Conservation (phyloP, 2,888 invertebrate species). For the Caenorhabditis uteleia region DNA sequence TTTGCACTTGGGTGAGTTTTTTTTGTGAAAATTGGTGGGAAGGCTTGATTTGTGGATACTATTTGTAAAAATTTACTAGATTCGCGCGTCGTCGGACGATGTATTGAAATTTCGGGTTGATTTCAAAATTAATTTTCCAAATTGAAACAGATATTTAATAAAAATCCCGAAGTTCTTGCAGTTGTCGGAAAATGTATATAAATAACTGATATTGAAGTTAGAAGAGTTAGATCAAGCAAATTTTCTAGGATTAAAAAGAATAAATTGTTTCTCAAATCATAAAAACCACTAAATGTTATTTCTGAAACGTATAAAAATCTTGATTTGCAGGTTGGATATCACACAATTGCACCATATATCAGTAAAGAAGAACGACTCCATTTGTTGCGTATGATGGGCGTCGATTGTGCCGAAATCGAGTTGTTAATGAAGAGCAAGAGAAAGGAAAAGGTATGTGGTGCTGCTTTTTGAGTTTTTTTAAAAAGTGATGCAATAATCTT, state of each 20-base stretch:
- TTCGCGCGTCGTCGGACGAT: too few species aligned
- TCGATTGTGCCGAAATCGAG: conserved; percentile 56
- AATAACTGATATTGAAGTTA: too few species aligned
- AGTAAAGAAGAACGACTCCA: conserved; percentile 61
- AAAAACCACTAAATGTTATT: background rate
- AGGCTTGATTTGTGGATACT: background rate
- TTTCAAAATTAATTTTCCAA: too few species aligned
- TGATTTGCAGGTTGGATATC: conserved; percentile 56
- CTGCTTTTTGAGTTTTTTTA: too few species aligned
- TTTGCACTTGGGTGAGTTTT: conserved; percentile 55
- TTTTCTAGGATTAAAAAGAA: too few species aligned
- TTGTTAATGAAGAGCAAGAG: conserved; percentile 55
- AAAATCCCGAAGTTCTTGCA: too few species aligned
- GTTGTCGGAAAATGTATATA: too few species aligned
- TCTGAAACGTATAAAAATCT: too few species aligned
- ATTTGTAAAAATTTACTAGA: too few species aligned
- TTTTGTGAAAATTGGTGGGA: background rate
- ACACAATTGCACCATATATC: conserved; percentile 58
- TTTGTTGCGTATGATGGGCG: conserved; percentile 54
- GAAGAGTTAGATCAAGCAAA: too few species aligned
- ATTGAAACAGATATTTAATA: too few species aligned
- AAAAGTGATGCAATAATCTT: background rate
- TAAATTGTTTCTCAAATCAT: conserved; percentile 2
- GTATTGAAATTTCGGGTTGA: too few species aligned
- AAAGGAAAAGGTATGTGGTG: conserved; percentile 44